These are phyloP conservation scores for Synchiropus splendidus DNA, from an alignment of 2,113 vertebrate genomes.

Conservation along the genomic window DNA sequence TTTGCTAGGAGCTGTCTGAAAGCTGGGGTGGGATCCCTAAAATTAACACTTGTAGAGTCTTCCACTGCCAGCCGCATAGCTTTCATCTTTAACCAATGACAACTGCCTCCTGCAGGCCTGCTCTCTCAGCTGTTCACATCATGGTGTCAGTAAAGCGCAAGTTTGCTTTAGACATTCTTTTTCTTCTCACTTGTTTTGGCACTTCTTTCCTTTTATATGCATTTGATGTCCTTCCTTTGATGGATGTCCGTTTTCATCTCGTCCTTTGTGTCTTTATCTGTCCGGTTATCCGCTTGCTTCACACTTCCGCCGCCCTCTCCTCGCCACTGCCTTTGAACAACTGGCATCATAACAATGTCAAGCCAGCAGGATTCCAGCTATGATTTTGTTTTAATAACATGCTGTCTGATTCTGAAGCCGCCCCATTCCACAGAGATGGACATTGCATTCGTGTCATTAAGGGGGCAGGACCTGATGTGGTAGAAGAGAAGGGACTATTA, in stretches of 20 bases:
- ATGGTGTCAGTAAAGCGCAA: slow-evolving; percentile 43
- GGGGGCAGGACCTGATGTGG: slow-evolving; percentile 8
- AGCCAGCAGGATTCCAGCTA: slow-evolving; percentile 26
- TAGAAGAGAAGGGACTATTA: background rate
- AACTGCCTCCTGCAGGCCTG: slow-evolving; percentile 51
- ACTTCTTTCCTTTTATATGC: slow-evolving; percentile 1
- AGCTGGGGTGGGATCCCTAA: slow-evolving; percentile 61
- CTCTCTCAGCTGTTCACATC: slow-evolving; percentile 65
- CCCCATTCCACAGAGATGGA: slow-evolving; percentile 39
- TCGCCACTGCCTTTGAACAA: slow-evolving; percentile 24
- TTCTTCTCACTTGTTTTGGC: background rate
- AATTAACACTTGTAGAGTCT: slow-evolving; percentile 61
- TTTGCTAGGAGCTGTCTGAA: slow-evolving; percentile 35
- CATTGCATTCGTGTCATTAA: slow-evolving; percentile 39
- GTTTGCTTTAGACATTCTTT: slow-evolving; percentile 4
- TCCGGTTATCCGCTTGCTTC: slow-evolving; percentile 2
- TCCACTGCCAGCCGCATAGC: slow-evolving; percentile 54
- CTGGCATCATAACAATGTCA: slow-evolving; percentile 33
- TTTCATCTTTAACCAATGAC: slow-evolving; percentile 64
- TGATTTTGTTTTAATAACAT: slow-evolving; percentile 51
- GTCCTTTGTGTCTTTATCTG: slow-evolving; percentile 8
- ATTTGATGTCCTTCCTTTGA: slow-evolving; percentile 5
- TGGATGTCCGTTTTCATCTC: background rate
- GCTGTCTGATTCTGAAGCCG: slow-evolving; percentile 42
- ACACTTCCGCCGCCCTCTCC: slow-evolving; percentile 12